Base-by-base conservation (phyloP, 2,888 invertebrate genomes). In the Conistra vaccinii region DNA sequence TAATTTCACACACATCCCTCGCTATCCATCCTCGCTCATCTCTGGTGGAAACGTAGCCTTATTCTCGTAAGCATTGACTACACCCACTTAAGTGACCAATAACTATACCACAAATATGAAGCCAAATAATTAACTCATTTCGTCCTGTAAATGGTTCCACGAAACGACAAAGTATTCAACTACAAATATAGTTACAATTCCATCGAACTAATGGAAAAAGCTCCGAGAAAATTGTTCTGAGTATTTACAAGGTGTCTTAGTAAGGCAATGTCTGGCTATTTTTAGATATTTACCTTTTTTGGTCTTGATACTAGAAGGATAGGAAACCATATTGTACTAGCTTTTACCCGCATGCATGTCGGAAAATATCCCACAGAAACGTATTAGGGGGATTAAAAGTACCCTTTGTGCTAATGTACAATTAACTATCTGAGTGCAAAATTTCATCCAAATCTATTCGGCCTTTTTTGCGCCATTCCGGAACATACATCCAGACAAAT, bases 121-220 rank as follows among this genome's bases (percentile, higher is more conserved):
- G 20, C 23, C 0, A 45, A 72, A 57, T 42, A 23, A 14, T 35
- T 42, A 70, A 14, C 32, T 32, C 20, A 70, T 57, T 57, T 26
- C 26, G 26, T 57, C 6, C 23, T 70, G 9, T 14, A 72, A 70
- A 72, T 26, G 45, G 20, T 45, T 70, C 45, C n/a, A 9, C 12
- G 71, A 26, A 71, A 35, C 26, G n/a, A 48, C 12, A 20, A 63
- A 48, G 32, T 65, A 35, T 42, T 51, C 35, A 17, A 14, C 39
- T 73, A 39, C 9, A 73, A 58, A 51, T 57, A 48, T 58, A 39
- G 35, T 71, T 48, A 58, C 17, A 58, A 48, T 72, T 58, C 12
- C 7, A 58, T 48, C 10, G 48, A 48, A 35, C 26, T 14, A 58
- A 39, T 58, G 35, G 12, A 48, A 48, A 58, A 39, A 58, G 17